Percentiles rank a stretch among this genome's conserved stretches.
Evolutionary conservation across 2,113 vertebrate genomes (phyloP).

Genomic region (Psilopogon haemacephalus): DNA sequence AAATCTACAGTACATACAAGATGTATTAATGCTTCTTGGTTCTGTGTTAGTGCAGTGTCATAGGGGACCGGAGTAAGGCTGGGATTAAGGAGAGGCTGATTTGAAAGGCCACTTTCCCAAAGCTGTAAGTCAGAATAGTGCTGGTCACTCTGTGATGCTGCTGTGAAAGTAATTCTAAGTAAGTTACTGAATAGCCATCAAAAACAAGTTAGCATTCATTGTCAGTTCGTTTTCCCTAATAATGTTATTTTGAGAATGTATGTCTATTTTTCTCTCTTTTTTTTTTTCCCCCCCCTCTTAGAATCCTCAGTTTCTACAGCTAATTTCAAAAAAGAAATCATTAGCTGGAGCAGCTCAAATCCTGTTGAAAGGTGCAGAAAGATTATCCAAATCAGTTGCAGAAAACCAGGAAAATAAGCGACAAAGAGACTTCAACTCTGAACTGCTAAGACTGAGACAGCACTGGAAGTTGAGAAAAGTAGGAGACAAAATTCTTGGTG

Average conservation of each 20-base stretch:
- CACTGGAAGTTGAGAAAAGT: conserved; percentile 99
- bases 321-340: conserved; percentile 96
- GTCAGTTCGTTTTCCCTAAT: background rate
- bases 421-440: conserved; percentile 96
- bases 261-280: background rate
- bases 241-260: background rate
- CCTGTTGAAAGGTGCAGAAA: conserved; percentile 92
- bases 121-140: background rate
- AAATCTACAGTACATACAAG: accelerated
- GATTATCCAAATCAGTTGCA: conserved; percentile 89
- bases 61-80: background rate
- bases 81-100: background rate
- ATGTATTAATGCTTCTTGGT: background rate
- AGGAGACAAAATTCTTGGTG: conserved; percentile 97
- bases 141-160: background rate
- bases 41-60: background rate
- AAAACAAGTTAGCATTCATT: background rate
- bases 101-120: background rate
- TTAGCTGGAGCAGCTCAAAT: conserved; percentile 92
- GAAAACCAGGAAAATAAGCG: conserved; percentile 95
- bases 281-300: too few relatives aligned
- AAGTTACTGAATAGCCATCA: background rate
- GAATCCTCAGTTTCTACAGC: conserved; percentile 90
- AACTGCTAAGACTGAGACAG: conserved; percentile 90
- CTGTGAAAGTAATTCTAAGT: background rate